A percentile compares a stretch with the other conserved stretches of the same genome.
phyloP scores from a whole-genome alignment of 2,888 invertebrate species.

The Chamaedrilus cognettii region DNA sequence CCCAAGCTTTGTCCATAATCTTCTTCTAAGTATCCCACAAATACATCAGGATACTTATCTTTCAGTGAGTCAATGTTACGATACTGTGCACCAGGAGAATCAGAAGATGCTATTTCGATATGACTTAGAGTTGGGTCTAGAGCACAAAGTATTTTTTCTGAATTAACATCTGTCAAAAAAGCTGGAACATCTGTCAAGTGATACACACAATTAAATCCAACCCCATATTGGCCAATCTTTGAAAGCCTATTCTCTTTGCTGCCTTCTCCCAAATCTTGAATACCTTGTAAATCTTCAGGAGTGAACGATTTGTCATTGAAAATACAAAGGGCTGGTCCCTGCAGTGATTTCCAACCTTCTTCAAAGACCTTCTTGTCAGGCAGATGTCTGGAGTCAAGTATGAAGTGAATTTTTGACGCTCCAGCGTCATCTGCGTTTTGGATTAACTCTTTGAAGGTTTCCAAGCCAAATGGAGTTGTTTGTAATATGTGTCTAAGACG shows the following conservation, averaged over 20 bases:
- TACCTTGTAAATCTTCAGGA: slow-evolving; percentile 49
- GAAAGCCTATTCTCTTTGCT: slow-evolving; percentile 49
- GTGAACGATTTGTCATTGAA: slow-evolving; percentile 53
- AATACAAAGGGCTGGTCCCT: slow-evolving; percentile 55
- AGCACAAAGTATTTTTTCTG: slow-evolving; percentile 45
- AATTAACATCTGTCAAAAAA: slow-evolving; percentile 44
- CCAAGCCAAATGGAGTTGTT: slow-evolving; percentile 47
- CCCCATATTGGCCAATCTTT: slow-evolving; percentile 54
- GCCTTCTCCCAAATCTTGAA: slow-evolving; percentile 52
- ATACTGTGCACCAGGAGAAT: slow-evolving; percentile 39
- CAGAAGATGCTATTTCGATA: slow-evolving; percentile 39
- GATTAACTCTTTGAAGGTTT: slow-evolving; percentile 53
- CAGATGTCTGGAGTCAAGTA: slow-evolving; percentile 44
- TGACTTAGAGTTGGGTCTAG: slow-evolving; percentile 50
- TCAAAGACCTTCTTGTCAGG: slow-evolving; percentile 40
- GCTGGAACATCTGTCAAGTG: slow-evolving; percentile 55
- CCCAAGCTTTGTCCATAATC: slow-evolving; percentile 30
- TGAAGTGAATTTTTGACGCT: slow-evolving; percentile 49
- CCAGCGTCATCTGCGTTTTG: slow-evolving; percentile 43
- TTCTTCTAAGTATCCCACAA: slow-evolving; percentile 45
- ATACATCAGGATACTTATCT: slow-evolving; percentile 37
- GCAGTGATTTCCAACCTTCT: slow-evolving; percentile 43
- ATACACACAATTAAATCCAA: slow-evolving; percentile 57
- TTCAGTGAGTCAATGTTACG: slow-evolving; percentile 33
- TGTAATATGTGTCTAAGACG: slow-evolving; percentile 46